Percentiles rank a stretch among this genome's conserved stretches.
These are phyloP conservation scores for Monochamus saltuarius DNA, from an alignment of 1,140 invertebrate species.

Conservation along the genomic window DNA sequence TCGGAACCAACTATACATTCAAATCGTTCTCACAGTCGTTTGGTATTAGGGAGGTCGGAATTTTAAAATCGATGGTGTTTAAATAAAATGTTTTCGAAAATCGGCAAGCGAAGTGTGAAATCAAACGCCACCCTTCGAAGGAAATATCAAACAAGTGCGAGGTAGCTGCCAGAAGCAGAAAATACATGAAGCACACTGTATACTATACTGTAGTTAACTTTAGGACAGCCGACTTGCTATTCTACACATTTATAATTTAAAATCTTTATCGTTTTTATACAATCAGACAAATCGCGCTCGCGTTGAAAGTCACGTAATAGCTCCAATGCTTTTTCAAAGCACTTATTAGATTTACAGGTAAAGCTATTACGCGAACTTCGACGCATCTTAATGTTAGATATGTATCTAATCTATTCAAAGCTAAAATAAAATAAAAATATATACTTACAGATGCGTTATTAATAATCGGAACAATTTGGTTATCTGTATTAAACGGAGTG, in stretches of 20 bases:
- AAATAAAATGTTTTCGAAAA: too few species aligned
- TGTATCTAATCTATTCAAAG: slow-evolving; percentile 28
- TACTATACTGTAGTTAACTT: slow-evolving; percentile 9
- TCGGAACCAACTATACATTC: too few species aligned
- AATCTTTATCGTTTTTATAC: slow-evolving; percentile 20
- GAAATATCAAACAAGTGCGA: slow-evolving; percentile 11
- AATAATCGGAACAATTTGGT: slow-evolving; percentile 17
- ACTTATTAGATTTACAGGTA: too few species aligned
- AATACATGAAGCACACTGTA: slow-evolving; percentile 30
- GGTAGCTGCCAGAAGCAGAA: slow-evolving; percentile 21
- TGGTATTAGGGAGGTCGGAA: too few species aligned
- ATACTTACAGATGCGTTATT: slow-evolving; percentile 28
- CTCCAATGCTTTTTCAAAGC: too few species aligned
- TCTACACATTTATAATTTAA: slow-evolving; percentile 32
- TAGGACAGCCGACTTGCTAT: slow-evolving; percentile 31
- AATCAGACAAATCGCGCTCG: slow-evolving; percentile 2
- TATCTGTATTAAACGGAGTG: slow-evolving; percentile 7
- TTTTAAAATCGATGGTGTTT: too few species aligned
- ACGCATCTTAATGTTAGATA: slow-evolving; percentile 17
- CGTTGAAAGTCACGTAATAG: background rate
- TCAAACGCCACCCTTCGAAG: too few species aligned
- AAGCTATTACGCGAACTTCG: too few species aligned
- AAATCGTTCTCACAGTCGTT: too few species aligned
- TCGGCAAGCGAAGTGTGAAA: too few species aligned
- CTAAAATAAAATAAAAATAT: slow-evolving; percentile 20